Percentiles rank a stretch among this genome's conserved stretches.
Evolutionary conservation across 2,113 vertebrate species (phyloP).

Genomic region (Chamaetylas fuelleborni): DNA sequence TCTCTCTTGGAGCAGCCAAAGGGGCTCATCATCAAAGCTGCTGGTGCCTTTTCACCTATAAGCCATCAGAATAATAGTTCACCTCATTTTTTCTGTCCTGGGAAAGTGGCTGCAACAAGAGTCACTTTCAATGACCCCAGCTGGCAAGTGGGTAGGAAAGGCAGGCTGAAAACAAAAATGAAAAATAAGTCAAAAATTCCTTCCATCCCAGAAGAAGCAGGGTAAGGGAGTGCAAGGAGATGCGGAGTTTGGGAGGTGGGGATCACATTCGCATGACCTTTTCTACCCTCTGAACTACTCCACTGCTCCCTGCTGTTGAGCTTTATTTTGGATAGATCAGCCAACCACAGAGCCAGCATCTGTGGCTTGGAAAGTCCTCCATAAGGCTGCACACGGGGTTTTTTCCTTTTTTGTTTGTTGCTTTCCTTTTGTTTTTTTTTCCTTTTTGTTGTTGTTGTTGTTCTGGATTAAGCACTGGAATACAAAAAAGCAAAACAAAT

Average conservation of each 20-base stretch:
- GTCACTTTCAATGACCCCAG: neutral
- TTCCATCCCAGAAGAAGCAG: neutral
- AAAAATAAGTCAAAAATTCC: neutral
- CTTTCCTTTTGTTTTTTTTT: neutral
- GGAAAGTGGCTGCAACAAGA: neutral
- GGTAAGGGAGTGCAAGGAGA: neutral
- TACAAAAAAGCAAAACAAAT: neutral
- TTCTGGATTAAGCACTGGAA: neutral
- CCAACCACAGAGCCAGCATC: constrained; percentile 38
- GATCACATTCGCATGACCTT: constrained; percentile 39
- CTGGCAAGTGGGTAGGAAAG: neutral
- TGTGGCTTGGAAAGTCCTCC: constrained; percentile 40
- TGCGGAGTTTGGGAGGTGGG: neutral
- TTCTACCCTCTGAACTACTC: constrained; percentile 28
- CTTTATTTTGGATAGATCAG: constrained; percentile 50
- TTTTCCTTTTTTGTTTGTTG: neutral
- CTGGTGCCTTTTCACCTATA: neutral
- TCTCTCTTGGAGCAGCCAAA: neutral
- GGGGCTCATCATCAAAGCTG: neutral
- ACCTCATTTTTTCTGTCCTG: neutral
- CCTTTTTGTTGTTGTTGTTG: neutral
- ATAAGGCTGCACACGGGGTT: neutral
- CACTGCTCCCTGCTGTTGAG: constrained; percentile 40
- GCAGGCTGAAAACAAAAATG: neutral
- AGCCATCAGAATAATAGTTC: neutral